These are phyloP conservation scores for Philonicus albiceps DNA, from an alignment of 2,888 invertebrate species.

Conservation along the genomic window DNA sequence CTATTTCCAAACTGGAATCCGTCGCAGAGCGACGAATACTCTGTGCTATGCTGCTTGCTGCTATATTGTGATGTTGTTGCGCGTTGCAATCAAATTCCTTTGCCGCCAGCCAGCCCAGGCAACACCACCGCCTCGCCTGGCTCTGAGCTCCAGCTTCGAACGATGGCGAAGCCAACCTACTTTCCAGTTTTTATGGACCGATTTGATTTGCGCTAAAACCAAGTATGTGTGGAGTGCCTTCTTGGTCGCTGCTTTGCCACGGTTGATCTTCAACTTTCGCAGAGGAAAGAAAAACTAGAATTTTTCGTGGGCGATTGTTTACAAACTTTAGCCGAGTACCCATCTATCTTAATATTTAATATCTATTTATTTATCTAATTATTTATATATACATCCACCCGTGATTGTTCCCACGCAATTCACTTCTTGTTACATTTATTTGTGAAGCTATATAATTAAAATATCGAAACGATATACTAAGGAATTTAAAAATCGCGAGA, in stretches of 20 bases:
- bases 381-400: not conserved
- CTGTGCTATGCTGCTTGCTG: not conserved
- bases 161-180: conserved; percentile 22
- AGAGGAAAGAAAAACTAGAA: not conserved
- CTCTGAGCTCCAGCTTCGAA: not conserved
- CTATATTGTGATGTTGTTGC: not conserved
- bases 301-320: conserved; percentile 24
- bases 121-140: not conserved
- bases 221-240: not conserved
- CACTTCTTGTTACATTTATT: not conserved
- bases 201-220: conserved; percentile 13
- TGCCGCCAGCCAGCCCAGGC: not conserved
- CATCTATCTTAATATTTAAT: not conserved
- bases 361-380: not conserved
- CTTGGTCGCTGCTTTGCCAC: not conserved
- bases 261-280: not conserved
- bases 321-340: not conserved
- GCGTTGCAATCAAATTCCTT: not conserved
- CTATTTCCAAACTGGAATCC: conserved; percentile 16
- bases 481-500: not conserved
- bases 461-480: not conserved
- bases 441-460: not conserved
- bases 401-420: not conserved
- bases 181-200: conserved; percentile 17
- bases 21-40: not conserved